Conservation (phyloP, 2,888 invertebrate genomes). For the Thyatira batis region DNA sequence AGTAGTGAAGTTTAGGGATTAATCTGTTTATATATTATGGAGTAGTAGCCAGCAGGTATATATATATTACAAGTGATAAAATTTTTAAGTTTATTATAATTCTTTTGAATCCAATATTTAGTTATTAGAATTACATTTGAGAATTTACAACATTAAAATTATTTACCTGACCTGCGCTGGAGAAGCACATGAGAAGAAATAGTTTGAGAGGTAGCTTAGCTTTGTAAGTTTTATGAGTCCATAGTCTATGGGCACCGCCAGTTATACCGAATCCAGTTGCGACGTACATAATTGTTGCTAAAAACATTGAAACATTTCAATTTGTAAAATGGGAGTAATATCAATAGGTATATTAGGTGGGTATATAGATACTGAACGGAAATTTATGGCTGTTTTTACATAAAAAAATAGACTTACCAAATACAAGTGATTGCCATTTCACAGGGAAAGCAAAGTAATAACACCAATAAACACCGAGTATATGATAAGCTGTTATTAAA, state of each 20-base stretch:
- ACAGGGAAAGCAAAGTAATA: constrained; percentile 65
- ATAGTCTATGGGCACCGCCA: constrained; percentile 87
- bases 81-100: background rate
- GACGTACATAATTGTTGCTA: constrained; percentile 82
- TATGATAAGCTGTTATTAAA: constrained; percentile 61
- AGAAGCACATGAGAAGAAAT: constrained; percentile 83
- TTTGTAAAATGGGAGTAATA: constrained; percentile 9
- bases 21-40: no score
- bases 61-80: no score
- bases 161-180: constrained; percentile 86
- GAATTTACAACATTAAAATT: background rate
- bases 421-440: constrained; percentile 70
- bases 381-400: background rate
- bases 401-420: constrained; percentile 52
- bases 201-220: constrained; percentile 83
- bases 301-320: constrained; percentile 38
- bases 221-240: constrained; percentile 87
- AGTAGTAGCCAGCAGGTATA: no score
- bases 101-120: constrained; percentile 7
- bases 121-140: background rate
- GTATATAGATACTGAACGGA: background rate
- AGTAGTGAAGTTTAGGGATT: no score
- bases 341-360: background rate
- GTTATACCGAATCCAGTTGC: constrained; percentile 86
- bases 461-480: constrained; percentile 68